Percentiles rank a stretch among this genome's conserved stretches.
Evolutionary conservation across 2,797 vertebrate species (phyloP).

Genomic region (Amniataba percoides): DNA sequence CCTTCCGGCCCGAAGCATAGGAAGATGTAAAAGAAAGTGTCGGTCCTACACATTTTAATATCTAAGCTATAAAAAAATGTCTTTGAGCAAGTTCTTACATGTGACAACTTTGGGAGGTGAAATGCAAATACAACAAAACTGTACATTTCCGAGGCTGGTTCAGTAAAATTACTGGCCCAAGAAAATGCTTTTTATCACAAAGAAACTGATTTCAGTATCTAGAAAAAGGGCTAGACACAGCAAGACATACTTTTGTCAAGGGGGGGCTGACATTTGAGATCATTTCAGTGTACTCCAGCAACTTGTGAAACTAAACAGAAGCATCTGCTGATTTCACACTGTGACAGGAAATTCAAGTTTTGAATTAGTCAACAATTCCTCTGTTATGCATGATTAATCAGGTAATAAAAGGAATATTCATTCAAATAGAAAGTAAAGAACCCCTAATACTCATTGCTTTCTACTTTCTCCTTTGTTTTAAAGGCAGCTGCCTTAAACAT

Average conservation of each 20-base stretch:
- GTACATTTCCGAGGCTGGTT: background rate
- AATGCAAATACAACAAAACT: background rate
- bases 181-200: background rate
- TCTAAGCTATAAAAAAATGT: background rate
- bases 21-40: background rate
- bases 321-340: background rate
- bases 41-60: too few relatives aligned
- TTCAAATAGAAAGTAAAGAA: background rate
- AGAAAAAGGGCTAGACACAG: too few relatives aligned
- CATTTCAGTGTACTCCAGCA: background rate
- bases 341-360: background rate
- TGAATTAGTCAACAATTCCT: background rate
- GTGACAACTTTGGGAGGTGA: background rate
- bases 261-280: background rate
- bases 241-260: too few relatives aligned
- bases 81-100: background rate
- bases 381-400: background rate
- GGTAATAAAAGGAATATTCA: too few relatives aligned
- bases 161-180: too few relatives aligned
- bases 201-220: too few relatives aligned
- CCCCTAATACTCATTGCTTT: background rate
- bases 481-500: background rate
- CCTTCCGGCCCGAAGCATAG: background rate
- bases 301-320: background rate
- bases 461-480: background rate